These are phyloP conservation scores for Coleophora flavipennella DNA, from an alignment of 2,888 invertebrate species.

Conservation along the genomic window DNA sequence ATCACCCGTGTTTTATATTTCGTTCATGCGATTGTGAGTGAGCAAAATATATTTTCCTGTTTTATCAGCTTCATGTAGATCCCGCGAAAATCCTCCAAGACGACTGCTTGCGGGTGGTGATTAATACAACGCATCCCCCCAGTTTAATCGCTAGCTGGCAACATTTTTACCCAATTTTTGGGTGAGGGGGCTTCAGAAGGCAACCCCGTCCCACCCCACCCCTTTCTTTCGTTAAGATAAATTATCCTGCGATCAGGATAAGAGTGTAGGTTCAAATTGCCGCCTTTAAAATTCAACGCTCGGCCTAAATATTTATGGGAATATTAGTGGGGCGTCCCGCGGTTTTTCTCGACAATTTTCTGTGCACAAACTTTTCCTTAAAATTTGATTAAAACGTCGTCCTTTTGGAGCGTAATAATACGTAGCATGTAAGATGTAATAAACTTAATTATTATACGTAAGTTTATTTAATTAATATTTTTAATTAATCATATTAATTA, in stretches of 20 bases:
- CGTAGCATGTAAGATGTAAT: neutral
- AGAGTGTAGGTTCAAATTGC: conserved; percentile 73
- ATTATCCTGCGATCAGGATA: conserved; percentile 71
- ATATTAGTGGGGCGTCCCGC: conserved; percentile 41
- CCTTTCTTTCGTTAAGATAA: conserved; percentile 73
- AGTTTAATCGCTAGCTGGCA: conserved; percentile 72
- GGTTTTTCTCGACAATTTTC: conserved; percentile 24
- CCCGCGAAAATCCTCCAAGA: conserved; percentile 57
- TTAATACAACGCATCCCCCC: conserved; percentile 73
- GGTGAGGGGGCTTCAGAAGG: conserved; percentile 34
- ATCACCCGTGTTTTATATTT: no score
- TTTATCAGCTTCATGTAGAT: conserved; percentile 35
- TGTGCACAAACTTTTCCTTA: conserved; percentile 2
- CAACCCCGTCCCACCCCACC: conserved; percentile 43
- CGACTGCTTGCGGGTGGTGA: conserved; percentile 65
- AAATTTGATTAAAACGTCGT: no score
- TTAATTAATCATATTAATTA: no score
- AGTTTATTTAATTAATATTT: no score
- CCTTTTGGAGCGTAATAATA: no score
- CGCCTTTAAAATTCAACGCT: conserved; percentile 68
- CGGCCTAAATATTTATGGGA: conserved; percentile 61
- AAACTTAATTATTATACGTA: no score
- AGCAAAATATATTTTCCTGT: conserved; percentile 3
- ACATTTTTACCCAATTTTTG: conserved; percentile 74
- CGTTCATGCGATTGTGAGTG: no score